Evolutionary conservation across 2,888 invertebrate species (phyloP).

Genomic region (Scrobipalpa atriplicella): DNA sequence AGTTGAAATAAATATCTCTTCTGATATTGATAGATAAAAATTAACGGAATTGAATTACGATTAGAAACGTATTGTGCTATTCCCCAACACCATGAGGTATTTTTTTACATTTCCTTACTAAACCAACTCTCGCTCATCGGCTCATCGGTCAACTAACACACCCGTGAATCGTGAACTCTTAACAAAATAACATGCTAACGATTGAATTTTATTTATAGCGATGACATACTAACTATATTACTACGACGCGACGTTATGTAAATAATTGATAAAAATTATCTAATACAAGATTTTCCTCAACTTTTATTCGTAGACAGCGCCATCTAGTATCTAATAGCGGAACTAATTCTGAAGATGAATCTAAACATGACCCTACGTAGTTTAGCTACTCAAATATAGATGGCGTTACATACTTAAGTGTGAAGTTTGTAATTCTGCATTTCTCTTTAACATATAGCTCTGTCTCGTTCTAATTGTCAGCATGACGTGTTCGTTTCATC

Average conservation of each 20-base stretch:
- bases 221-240: neutral
- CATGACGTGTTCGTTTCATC: conserved; percentile 64
- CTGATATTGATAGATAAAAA: too few relatives aligned
- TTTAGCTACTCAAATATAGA: conserved; percentile 39
- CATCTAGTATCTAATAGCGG: conserved; percentile 1
- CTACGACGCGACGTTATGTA: neutral
- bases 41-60: too few relatives aligned
- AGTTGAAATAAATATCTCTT: too few relatives aligned
- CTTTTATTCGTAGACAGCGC: neutral
- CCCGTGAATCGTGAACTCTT: neutral
- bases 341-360: neutral
- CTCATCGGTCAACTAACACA: neutral
- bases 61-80: too few relatives aligned
- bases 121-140: neutral
- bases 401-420: conserved; percentile 37
- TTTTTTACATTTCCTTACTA: too few relatives aligned
- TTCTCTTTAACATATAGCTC: conserved; percentile 47
- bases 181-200: neutral
- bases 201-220: conserved; percentile 17
- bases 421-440: conserved; percentile 34
- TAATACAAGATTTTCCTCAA: neutral
- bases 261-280: neutral
- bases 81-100: too few relatives aligned
- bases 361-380: conserved; percentile 4
- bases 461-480: conserved; percentile 59